Base-by-base conservation (phyloP, 2,113 vertebrate genomes). In the Dromiciops gliroides region DNA sequence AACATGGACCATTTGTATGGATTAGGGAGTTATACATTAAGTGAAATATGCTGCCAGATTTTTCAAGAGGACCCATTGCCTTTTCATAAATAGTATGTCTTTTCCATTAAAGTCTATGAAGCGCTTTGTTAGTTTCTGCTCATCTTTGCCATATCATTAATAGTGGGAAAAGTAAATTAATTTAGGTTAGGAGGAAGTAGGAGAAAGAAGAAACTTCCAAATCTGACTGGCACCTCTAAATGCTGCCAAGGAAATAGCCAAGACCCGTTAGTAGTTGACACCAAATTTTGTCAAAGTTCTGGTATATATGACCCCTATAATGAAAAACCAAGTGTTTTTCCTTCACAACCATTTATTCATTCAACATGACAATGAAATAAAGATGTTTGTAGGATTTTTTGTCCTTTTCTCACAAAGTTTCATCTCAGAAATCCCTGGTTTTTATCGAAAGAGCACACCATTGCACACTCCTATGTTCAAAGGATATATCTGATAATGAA, bases 251-350 rank as follows among this genome's bases (percentile, higher is more conserved):
- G 90, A 95, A 92, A 51, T 0, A 50, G 19, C 50, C 83, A 56
- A 50, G 47, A 51, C 51, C 96, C 94, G 83, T 56, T 93, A 49
- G 97, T n/a, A 89, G 53, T 67, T 95, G 24, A 2, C 95, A 93
- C 96, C 97, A 95, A 97, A 83, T 97, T 97, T 95, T 75, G 93
- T 95, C 67, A 89, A 96, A 95, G 97, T 95, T 91, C 31, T 94
- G 96, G 96, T 97, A 92, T 0, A 90, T 91, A 49, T 94, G 97
- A 98, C 97, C 98, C 53, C 95, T 44, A 91, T 60, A 96, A 22
- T 97, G 97, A 98, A 89, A 97, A 98, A 98, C 3, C 51, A 91
- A 95, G 97, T 95, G 48, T 44, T 95, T 49, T 91, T 89, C 94
- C 97, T 95, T 96, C 96, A 44, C 51, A 60, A 50, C 60, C 23